phyloP scores from a whole-genome alignment of 92 coral and sea anemone species.

The Palythoa grandiflora region DNA sequence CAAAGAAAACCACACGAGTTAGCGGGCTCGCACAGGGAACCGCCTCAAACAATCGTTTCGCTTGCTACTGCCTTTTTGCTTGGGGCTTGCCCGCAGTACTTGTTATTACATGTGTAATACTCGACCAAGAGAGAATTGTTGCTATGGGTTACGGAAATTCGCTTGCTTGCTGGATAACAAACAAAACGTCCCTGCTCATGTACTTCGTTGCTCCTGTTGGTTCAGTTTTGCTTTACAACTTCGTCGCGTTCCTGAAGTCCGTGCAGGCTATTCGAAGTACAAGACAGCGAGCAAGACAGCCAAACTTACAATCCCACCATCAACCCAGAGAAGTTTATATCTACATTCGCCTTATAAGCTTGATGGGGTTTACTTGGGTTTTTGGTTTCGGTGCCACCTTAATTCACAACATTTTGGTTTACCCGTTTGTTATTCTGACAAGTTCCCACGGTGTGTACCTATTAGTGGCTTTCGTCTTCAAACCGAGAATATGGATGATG shows the following conservation, averaged over 20 bases:
- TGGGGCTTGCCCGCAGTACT: constrained; percentile 82
- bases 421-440: constrained; percentile 21
- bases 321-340: constrained; percentile 5
- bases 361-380: constrained; percentile 33
- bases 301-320: not conserved
- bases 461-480: constrained; percentile 19
- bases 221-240: constrained; percentile 44
- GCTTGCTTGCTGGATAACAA: constrained; percentile 79
- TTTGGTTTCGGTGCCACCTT: constrained; percentile 31
- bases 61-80: constrained; percentile 63
- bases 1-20: constrained; percentile 72
- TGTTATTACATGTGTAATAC: constrained; percentile 70
- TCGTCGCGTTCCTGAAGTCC: constrained; percentile 12
- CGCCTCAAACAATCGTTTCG: constrained; percentile 59
- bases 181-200: constrained; percentile 47
- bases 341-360: constrained; percentile 8
- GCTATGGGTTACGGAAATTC: constrained; percentile 75
- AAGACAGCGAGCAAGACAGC: constrained; percentile 7
- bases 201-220: constrained; percentile 28
- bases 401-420: constrained; percentile 8
- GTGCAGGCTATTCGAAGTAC: constrained; percentile 41
- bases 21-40: constrained; percentile 49
- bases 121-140: constrained; percentile 77
- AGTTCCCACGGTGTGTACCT: constrained; percentile 27
- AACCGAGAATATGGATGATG: constrained; percentile 25